Percentiles rank a stretch among this genome's conserved stretches.
These are phyloP conservation scores for Ptilonorhynchus violaceus DNA, from an alignment of 2,113 vertebrate species.

Conservation along the genomic window DNA sequence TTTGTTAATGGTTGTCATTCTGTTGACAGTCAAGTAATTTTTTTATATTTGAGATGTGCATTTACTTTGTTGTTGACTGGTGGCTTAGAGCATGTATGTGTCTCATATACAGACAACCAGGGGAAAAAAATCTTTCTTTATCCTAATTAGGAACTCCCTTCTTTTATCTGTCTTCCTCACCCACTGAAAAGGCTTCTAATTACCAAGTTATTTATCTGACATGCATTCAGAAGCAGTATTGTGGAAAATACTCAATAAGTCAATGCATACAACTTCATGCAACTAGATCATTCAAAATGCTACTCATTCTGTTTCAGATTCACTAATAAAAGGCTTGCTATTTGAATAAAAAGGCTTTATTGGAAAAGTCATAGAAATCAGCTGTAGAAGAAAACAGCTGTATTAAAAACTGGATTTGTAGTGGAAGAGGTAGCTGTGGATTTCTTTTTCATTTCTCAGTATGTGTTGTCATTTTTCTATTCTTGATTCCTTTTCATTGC, in stretches of 20 bases:
- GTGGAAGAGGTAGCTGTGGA: background rate
- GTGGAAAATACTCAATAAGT: background rate
- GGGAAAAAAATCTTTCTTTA: background rate
- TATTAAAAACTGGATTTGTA: background rate
- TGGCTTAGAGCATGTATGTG: background rate
- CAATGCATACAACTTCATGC: background rate
- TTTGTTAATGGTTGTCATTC: background rate
- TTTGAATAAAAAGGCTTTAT: background rate
- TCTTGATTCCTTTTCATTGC: background rate
- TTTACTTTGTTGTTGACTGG: background rate
- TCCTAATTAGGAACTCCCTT: background rate
- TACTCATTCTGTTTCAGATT: background rate
- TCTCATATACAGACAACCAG: background rate
- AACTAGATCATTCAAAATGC: background rate
- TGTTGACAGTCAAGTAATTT: background rate
- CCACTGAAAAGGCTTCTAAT: background rate
- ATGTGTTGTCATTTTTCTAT: background rate
- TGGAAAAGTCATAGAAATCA: background rate
- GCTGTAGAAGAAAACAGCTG: background rate
- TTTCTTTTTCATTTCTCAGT: background rate
- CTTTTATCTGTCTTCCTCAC: background rate
- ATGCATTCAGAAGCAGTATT: background rate
- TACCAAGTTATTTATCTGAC: background rate
- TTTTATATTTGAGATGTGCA: background rate
- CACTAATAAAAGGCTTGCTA: background rate